phyloP scores from a whole-genome alignment of 1,140 invertebrate species.

The Macrocentrus cingulum region DNA sequence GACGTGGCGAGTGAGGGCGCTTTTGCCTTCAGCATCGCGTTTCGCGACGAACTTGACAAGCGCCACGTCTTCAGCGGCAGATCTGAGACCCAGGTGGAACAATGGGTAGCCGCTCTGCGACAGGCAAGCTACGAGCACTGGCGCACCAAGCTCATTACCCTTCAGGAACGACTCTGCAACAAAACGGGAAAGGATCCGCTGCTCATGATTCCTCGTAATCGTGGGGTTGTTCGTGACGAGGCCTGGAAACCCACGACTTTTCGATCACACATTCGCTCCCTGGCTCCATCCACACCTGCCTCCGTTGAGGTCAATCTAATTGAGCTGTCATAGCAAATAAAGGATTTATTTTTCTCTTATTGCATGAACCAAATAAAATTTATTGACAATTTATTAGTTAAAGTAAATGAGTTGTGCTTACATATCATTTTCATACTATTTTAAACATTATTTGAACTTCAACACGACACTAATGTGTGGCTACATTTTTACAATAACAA shows the following conservation, averaged over 20 bases:
- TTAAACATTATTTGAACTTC: conserved; percentile 3
- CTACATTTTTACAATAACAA: neutral
- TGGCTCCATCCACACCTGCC: conserved; percentile 8
- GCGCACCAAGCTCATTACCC: conserved; percentile 60
- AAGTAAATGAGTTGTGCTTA: conserved; percentile 9
- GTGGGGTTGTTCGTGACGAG: conserved; percentile 56
- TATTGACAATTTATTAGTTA: neutral
- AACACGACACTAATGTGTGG: neutral
- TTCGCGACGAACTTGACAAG: conserved; percentile 68
- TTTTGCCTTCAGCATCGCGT: conserved; percentile 70
- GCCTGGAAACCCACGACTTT: conserved; percentile 48
- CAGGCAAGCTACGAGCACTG: conserved; percentile 67
- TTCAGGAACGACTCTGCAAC: conserved; percentile 63
- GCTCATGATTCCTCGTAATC: conserved; percentile 66
- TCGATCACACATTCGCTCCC: conserved; percentile 48
- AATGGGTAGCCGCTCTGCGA: conserved; percentile 64
- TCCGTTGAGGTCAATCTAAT: conserved; percentile 21
- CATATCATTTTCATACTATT: neutral
- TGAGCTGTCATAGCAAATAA: conserved; percentile 14
- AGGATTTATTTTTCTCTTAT: neutral
- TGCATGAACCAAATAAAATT: conserved; percentile 16
- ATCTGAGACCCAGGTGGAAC: conserved; percentile 64
- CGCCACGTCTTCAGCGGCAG: conserved; percentile 67
- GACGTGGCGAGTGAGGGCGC: conserved; percentile 64
- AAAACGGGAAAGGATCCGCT: conserved; percentile 68